These are phyloP conservation scores for Danio albolineatus DNA, from an alignment of 2,797 vertebrate species.

Conservation along the genomic window DNA sequence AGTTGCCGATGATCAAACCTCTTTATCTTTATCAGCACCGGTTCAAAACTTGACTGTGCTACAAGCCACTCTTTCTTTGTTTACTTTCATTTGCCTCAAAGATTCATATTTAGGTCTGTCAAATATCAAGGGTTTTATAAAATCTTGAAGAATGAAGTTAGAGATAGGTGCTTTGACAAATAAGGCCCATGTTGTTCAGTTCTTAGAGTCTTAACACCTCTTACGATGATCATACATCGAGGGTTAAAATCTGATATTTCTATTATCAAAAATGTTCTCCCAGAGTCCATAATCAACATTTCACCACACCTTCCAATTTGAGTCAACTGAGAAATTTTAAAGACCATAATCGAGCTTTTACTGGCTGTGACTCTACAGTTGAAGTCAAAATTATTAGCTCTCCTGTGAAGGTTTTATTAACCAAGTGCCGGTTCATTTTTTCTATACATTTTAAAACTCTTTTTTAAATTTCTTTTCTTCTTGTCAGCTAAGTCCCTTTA, in stretches of 20 bases:
- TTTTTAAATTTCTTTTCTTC: too few relatives aligned
- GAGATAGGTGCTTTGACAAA: background rate
- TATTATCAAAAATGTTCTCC: constrained; percentile 8
- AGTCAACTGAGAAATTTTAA: background rate
- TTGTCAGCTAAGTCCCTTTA: too few relatives aligned
- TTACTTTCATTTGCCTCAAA: constrained; percentile 47
- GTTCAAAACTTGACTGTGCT: constrained; percentile 32
- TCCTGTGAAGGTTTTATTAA: too few relatives aligned
- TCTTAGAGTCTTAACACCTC: background rate
- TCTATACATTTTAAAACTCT: too few relatives aligned
- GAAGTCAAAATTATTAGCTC: too few relatives aligned
- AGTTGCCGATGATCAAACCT: constrained; percentile 30
- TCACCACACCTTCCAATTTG: background rate
- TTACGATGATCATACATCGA: constrained; percentile 2
- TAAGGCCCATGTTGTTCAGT: constrained; percentile 11
- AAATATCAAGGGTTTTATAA: constrained; percentile 19
- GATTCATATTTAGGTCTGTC: constrained; percentile 29
- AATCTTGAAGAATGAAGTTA: constrained; percentile 22
- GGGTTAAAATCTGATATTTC: constrained; percentile 26
- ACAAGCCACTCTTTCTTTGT: constrained; percentile 28
- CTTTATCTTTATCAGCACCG: constrained; percentile 14
- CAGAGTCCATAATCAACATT: constrained; percentile 16
- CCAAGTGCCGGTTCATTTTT: too few relatives aligned
- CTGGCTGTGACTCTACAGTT: background rate
- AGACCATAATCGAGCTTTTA: background rate